Conservation (phyloP, 2,888 invertebrate genomes). For the Helobdella robusta region DNA sequence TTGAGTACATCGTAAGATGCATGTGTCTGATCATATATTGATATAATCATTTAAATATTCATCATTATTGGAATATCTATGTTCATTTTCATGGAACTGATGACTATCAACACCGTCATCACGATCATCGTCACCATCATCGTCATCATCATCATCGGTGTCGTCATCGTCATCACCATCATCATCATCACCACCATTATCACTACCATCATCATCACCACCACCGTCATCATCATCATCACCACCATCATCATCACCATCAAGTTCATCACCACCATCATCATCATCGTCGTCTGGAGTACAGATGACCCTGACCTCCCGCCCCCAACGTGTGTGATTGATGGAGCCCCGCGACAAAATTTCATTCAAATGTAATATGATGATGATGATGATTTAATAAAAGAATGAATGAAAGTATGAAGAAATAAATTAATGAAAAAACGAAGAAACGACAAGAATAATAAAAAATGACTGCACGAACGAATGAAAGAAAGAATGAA, state of each 20-base stretch:
- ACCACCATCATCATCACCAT: slow-evolving; percentile 6
- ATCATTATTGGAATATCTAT: slow-evolving; percentile 11
- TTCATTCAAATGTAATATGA: no score
- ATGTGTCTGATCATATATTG: no score
- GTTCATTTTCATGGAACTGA: slow-evolving; percentile 23
- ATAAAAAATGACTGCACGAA: no score
- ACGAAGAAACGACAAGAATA: no score
- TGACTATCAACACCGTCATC: slow-evolving; percentile 23
- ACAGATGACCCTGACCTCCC: no score
- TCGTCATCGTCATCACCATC: slow-evolving; percentile 26
- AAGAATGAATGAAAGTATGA: no score
- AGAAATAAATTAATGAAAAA: no score
- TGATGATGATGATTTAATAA: no score
- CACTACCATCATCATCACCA: slow-evolving; percentile 20
- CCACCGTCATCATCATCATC: slow-evolving; percentile 18
- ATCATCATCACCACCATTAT: slow-evolving; percentile 21
- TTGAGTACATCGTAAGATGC: no score
- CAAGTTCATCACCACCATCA: not conserved
- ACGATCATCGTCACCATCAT: slow-evolving; percentile 20
- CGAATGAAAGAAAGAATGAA: no score
- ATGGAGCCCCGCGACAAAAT: no score
- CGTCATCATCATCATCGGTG: slow-evolving; percentile 24
- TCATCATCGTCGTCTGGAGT: not conserved
- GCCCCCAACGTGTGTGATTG: no score
- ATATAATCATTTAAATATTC: slow-evolving; percentile 17